Percentiles rank a stretch among this genome's conserved stretches.
These are phyloP conservation scores for Ptilodon capucinus DNA, from an alignment of 2,888 invertebrate species.

Conservation along the genomic window DNA sequence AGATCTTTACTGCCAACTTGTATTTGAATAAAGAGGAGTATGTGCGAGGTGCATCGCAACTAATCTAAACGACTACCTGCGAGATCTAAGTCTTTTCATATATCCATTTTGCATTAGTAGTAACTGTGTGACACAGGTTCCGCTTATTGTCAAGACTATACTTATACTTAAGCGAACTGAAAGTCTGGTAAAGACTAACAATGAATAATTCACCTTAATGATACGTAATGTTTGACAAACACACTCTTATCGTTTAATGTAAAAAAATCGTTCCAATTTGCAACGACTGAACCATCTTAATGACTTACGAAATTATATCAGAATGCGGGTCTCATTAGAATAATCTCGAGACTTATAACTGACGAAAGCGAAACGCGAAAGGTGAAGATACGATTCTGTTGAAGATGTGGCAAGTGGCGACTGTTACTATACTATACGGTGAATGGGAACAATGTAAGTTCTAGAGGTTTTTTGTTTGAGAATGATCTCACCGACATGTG, in stretches of 20 bases:
- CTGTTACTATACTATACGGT: conserved; percentile 24
- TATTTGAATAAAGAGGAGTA: conserved; percentile 4
- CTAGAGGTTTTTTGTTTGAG: conserved; percentile 36
- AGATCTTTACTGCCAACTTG: conserved; percentile 20
- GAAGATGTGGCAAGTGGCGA: conserved; percentile 7
- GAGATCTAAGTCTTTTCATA: too few relatives aligned
- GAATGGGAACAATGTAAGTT: conserved; percentile 26
- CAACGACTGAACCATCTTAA: conserved; percentile 28
- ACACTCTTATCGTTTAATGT: conserved; percentile 24
- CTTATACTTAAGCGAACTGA: too few relatives aligned
- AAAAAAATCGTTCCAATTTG: conserved; percentile 16
- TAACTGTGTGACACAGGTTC: too few relatives aligned
- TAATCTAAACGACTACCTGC: background rate
- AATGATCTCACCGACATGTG: conserved; percentile 55
- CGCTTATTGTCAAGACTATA: too few relatives aligned
- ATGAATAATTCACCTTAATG: conserved; percentile 41
- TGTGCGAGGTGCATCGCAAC: background rate
- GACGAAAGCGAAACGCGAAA: conserved; percentile 28
- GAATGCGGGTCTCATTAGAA: conserved; percentile 29
- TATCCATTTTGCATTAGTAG: too few relatives aligned
- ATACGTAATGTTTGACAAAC: conserved; percentile 30
- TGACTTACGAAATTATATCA: conserved; percentile 21
- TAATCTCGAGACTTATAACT: conserved; percentile 25
- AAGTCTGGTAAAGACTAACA: conserved; percentile 35
- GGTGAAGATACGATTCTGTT: conserved; percentile 12